Conservation (phyloP, 2,113 vertebrate species). For the Oncorhynchus masou region DNA sequence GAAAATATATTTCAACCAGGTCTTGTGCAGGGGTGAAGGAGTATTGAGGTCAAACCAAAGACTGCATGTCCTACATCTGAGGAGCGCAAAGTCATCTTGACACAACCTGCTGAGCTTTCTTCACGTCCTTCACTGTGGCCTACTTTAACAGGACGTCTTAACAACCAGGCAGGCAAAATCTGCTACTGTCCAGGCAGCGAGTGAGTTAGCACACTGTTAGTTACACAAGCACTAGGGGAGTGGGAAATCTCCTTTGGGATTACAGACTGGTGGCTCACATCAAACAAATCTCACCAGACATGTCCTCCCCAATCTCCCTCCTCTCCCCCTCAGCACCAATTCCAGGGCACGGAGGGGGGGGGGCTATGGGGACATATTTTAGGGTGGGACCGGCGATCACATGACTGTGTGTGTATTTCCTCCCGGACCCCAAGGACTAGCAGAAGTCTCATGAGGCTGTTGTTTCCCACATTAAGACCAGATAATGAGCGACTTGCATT, state of each 20-base stretch:
- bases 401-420: constrained; percentile 39
- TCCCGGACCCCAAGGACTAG: constrained; percentile 37
- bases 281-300: constrained; percentile 60
- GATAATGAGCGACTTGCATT: constrained; percentile 41
- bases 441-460: constrained; percentile 43
- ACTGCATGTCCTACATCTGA: not conserved
- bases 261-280: constrained; percentile 36
- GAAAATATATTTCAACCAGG: too few species aligned
- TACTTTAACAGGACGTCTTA: not conserved
- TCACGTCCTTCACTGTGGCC: not conserved
- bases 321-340: not conserved
- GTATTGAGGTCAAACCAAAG: not conserved
- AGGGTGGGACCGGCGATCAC: constrained; percentile 45
- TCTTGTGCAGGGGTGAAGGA: not conserved
- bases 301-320: constrained; percentile 28
- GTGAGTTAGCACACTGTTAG: constrained; percentile 7
- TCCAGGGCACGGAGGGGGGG: constrained; percentile 4
- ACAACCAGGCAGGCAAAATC: not conserved
- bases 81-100: not conserved
- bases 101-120: not conserved
- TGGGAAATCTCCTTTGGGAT: constrained; percentile 8
- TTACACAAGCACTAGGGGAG: constrained; percentile 5
- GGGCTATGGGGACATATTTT: constrained; percentile 36
- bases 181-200: not conserved
- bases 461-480: constrained; percentile 39